phyloP scores from a whole-genome alignment of 1,140 invertebrate genomes.

The Chironomus tepperi region DNA sequence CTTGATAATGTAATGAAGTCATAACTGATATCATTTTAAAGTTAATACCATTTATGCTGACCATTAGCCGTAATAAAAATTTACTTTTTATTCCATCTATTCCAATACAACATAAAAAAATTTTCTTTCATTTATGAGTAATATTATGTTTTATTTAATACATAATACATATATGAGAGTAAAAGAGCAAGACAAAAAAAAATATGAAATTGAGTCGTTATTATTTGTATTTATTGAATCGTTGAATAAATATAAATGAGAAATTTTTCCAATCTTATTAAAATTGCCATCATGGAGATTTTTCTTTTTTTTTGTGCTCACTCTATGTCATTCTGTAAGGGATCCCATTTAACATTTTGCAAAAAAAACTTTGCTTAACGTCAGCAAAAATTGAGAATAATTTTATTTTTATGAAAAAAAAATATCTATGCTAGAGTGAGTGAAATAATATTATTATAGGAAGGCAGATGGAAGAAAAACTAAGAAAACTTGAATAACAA shows the following conservation, averaged over 20 bases:
- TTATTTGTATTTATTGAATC: constrained; percentile 18
- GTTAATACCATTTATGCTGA: background rate
- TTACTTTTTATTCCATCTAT: background rate
- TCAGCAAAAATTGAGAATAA: constrained; percentile 18
- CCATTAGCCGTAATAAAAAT: background rate
- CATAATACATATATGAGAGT: background rate
- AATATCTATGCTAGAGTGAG: too few relatives aligned
- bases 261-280: constrained; percentile 17
- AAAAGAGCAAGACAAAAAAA: background rate
- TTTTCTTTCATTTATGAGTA: background rate
- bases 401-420: constrained; percentile 10
- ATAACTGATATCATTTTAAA: background rate
- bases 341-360: too few relatives aligned
- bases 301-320: too few relatives aligned
- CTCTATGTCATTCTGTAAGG: too few relatives aligned
- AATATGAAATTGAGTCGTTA: constrained; percentile 16
- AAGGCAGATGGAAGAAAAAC: background rate
- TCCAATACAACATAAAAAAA: background rate
- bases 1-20: background rate
- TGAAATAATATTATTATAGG: too few relatives aligned
- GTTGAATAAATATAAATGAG: constrained; percentile 21
- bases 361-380: background rate
- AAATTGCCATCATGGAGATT: background rate
- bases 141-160: background rate
- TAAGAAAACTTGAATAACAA: constrained; percentile 19